These are phyloP conservation scores for Resseliella maxima DNA, from an alignment of 2,888 invertebrate species.

Conservation along the genomic window DNA sequence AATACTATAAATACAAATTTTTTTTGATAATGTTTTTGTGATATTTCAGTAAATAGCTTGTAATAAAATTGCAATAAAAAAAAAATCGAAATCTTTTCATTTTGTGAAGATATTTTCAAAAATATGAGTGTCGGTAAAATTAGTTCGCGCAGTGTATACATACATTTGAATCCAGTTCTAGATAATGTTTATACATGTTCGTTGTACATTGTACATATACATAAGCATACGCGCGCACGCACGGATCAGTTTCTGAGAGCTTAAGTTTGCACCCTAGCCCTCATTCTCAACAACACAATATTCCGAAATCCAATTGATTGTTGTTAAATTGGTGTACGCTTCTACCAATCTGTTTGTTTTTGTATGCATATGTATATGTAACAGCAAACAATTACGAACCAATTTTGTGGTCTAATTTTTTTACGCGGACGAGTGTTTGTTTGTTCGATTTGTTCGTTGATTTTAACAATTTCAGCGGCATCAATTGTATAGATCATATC, in stretches of 20 bases:
- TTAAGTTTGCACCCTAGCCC: not conserved
- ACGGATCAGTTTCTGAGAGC: not conserved
- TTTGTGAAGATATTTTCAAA: too few species aligned
- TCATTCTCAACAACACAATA: not conserved
- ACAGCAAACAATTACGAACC: slow-evolving; percentile 30
- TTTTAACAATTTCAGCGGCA: slow-evolving; percentile 14
- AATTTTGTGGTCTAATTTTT: slow-evolving; percentile 36
- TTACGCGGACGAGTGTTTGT: not conserved
- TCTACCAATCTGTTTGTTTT: not conserved
- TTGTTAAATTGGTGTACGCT: not conserved
- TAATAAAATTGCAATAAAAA: too few species aligned
- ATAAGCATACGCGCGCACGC: not conserved
- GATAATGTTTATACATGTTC: too few species aligned
- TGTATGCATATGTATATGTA: not conserved
- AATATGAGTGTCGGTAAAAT: too few species aligned
- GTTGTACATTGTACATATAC: not conserved
- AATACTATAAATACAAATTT: too few species aligned
- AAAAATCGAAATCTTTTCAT: too few species aligned
- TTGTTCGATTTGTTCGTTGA: slow-evolving; percentile 22
- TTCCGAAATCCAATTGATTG: not conserved
- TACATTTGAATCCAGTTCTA: too few species aligned
- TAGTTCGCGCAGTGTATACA: too few species aligned
- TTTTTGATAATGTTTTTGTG: too few species aligned
- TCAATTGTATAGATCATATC: slow-evolving; percentile 40
- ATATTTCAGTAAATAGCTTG: too few species aligned